phyloP scores from a whole-genome alignment of 2,888 invertebrate genomes.

The Chromoteleia sp. region DNA sequence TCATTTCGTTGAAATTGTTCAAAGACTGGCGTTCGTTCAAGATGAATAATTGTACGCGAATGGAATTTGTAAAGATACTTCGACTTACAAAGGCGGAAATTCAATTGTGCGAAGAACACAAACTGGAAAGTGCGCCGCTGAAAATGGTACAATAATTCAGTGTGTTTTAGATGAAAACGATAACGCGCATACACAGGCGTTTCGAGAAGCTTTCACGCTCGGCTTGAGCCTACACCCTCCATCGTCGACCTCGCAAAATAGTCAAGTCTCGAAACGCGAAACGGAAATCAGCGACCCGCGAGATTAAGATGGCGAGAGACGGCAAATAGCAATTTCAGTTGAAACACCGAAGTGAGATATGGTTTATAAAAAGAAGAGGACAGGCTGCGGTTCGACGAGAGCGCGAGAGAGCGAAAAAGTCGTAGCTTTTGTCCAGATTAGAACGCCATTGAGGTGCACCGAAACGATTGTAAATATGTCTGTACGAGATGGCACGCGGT shows the following conservation, averaged over 20 bases:
- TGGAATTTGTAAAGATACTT: slow-evolving; percentile 19
- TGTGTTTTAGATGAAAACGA: slow-evolving; percentile 46
- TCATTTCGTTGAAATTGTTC: background rate
- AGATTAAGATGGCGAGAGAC: slow-evolving; percentile 69
- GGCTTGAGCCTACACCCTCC: slow-evolving; percentile 26
- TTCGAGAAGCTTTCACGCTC: slow-evolving; percentile 48
- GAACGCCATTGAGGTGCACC: slow-evolving; percentile 74
- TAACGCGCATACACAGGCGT: slow-evolving; percentile 24
- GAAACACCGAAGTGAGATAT: too few species aligned
- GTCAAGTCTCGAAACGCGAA: slow-evolving; percentile 19
- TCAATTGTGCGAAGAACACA: slow-evolving; percentile 22
- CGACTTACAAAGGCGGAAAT: slow-evolving; percentile 33
- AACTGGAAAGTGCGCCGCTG: slow-evolving; percentile 1
- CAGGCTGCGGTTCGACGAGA: too few species aligned
- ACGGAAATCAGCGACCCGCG: slow-evolving; percentile 60
- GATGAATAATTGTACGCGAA: slow-evolving; percentile 31
- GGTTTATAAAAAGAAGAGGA: too few species aligned
- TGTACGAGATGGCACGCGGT: slow-evolving; percentile 15
- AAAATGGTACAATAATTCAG: slow-evolving; percentile 47
- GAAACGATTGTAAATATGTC: slow-evolving; percentile 76
- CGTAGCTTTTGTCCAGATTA: slow-evolving; percentile 75
- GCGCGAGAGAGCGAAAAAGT: slow-evolving; percentile 10
- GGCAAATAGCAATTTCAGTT: slow-evolving; percentile 64
- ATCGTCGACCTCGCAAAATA: slow-evolving; percentile 20
- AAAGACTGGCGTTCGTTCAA: slow-evolving; percentile 2